These are phyloP conservation scores for Cyanoramphus novaezelandiae DNA, from an alignment of 2,113 vertebrate genomes.

Conservation along the genomic window DNA sequence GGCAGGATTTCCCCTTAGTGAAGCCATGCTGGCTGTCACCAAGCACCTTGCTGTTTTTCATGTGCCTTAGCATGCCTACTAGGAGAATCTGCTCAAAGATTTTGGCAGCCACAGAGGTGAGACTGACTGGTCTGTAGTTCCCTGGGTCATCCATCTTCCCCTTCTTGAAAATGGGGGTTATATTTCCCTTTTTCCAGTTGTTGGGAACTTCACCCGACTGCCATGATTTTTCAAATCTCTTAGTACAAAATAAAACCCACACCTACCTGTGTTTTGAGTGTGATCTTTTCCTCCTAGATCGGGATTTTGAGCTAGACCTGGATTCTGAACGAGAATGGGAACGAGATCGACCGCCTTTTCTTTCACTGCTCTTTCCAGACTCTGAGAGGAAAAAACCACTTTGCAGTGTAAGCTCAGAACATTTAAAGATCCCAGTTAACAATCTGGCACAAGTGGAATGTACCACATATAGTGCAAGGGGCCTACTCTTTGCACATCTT, in stretches of 20 bases:
- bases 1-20: too few relatives aligned
- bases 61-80: too few relatives aligned
- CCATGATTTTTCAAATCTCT: not conserved
- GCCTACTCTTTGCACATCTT: constrained; percentile 82
- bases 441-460: constrained; percentile 81
- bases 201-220: too few relatives aligned
- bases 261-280: constrained; percentile 88
- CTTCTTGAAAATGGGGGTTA: too few relatives aligned
- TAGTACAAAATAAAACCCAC: not conserved
- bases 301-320: constrained; percentile 82
- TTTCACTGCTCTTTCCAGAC: constrained; percentile 79
- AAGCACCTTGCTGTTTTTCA: too few relatives aligned
- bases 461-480: constrained; percentile 81
- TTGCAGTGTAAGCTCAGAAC: constrained; percentile 85
- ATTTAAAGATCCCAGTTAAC: constrained; percentile 82
- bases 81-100: too few relatives aligned
- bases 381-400: constrained; percentile 82
- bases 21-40: too few relatives aligned
- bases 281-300: constrained; percentile 85
- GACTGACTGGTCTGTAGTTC: too few relatives aligned
- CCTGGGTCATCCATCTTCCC: too few relatives aligned
- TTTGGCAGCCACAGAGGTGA: too few relatives aligned
- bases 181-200: too few relatives aligned
- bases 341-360: constrained; percentile 80
- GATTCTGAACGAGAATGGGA: constrained; percentile 84